Evolutionary conservation across 2,113 vertebrate species (phyloP).

Genomic region (Silurus meridionalis): DNA sequence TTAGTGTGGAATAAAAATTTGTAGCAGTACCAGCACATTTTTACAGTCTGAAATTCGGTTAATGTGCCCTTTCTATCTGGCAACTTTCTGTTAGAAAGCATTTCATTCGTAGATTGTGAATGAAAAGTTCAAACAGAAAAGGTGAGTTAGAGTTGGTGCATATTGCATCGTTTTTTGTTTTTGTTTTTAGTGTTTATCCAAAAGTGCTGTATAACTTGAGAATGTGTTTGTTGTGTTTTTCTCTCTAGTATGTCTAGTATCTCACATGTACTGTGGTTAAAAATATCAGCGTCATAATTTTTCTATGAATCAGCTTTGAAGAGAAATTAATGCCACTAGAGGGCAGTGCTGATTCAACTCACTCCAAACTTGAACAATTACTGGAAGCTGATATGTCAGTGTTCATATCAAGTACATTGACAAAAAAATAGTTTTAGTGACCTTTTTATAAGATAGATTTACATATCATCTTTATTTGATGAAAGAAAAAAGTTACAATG

Average conservation of each 20-base stretch:
- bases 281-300: background rate
- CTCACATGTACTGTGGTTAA: background rate
- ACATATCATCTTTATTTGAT: background rate
- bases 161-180: conserved; percentile 34
- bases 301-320: background rate
- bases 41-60: background rate
- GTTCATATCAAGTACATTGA: too few relatives aligned
- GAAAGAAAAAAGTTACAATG: background rate
- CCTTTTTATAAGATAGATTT: background rate
- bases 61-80: conserved; percentile 15
- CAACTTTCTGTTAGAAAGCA: conserved; percentile 1
- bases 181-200: background rate
- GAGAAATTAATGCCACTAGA: background rate
- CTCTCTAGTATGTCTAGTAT: background rate
- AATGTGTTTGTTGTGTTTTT: conserved; percentile 16
- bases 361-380: background rate
- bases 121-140: conserved; percentile 25
- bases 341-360: background rate
- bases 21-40: conserved; percentile 21
- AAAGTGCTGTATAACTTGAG: background rate
- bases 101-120: conserved; percentile 24
- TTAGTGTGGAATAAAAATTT: background rate
- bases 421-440: too few relatives aligned
- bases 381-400: background rate
- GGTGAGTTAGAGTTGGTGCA: conserved; percentile 34